Evolutionary conservation across 2,888 invertebrate species (phyloP), one percentile per base, ranked within the genome.

Genomic region (Diploptera punctata): DNA sequence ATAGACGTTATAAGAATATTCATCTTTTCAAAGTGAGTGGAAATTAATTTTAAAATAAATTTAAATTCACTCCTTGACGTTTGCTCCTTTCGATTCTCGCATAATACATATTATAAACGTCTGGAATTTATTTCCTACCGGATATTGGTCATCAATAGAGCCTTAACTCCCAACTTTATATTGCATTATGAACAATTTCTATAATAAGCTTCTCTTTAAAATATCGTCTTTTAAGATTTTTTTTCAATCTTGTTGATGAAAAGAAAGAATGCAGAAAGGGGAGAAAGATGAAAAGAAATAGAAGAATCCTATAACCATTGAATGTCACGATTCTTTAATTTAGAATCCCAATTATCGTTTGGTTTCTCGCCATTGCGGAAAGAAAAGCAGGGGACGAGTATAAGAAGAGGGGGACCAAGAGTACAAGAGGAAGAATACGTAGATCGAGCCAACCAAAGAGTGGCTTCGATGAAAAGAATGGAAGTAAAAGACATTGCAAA

Each of bases 391-490:
- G 24, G 67, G 38, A 24, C 73, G 68, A n/a, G 75, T 70, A 69
- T 72, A 75, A 24, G 69, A 72, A 29, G 75, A 21, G 75, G 71
- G 19, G 74, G 74, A 24, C 73, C 69, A 49, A 75, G 70, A 54
- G 68, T 68, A 18, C 71, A 70, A 62, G 73, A 72, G 29, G 71
- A 68, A n/a, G 67, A 65, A 70, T 75, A 21, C 71, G 69, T 62
- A 76, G 77, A 75, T 76, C 71, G 76, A 80, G 79, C 80, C 26
- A 57, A 67, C 19, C 31, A 29, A 57, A 52, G 47, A 67, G 31
- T 19, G 29, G 33, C 24, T 38, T 49, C 60, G 73, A 62, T 38
- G 73, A 67, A 71, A 70, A 71, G 67, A 70, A 71, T 60, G 33
- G 67, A 67, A 70, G 65, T 47, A 52, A 19, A 73, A 65, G 68